phyloP scores from a whole-genome alignment of 30 jellyfish, hydroid and myxozoan genomes.

The Sanderia malayensis region DNA sequence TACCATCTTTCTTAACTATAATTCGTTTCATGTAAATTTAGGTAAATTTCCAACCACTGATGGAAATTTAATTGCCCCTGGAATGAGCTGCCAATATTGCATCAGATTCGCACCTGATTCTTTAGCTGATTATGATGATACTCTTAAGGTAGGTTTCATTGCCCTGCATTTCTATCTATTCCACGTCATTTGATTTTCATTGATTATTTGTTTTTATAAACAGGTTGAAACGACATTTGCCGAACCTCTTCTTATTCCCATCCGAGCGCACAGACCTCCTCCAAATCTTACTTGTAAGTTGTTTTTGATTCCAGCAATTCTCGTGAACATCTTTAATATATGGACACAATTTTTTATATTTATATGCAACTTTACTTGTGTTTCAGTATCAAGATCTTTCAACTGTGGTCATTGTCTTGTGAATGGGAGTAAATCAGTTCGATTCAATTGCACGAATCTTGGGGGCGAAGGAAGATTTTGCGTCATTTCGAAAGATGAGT shows the following conservation, averaged over 20 bases:
- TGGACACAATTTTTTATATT: too few species aligned
- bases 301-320: background rate
- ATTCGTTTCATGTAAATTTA: too few species aligned
- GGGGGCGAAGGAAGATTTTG: conserved; percentile 88
- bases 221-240: conserved; percentile 68
- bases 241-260: conserved; percentile 49
- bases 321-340: too few species aligned
- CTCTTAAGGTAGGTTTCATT: conserved; percentile 72
- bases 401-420: conserved; percentile 79
- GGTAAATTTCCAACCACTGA: conserved; percentile 88
- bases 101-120: conserved; percentile 80
- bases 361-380: too few species aligned
- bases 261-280: conserved; percentile 71
- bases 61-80: conserved; percentile 96
- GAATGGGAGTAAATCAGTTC: conserved; percentile 42
- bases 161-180: too few species aligned
- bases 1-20: too few species aligned
- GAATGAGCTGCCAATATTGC: conserved; percentile 84
- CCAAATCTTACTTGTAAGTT: conserved; percentile 60
- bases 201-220: too few species aligned
- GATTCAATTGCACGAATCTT: conserved; percentile 35
- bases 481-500: conserved; percentile 29
- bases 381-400: conserved; percentile 56
- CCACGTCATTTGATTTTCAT: too few species aligned
- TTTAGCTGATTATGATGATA: conserved; percentile 78